These are phyloP conservation scores for Rhinichthys osculus DNA, from an alignment of 2,797 vertebrate genomes.

Conservation along the genomic window DNA sequence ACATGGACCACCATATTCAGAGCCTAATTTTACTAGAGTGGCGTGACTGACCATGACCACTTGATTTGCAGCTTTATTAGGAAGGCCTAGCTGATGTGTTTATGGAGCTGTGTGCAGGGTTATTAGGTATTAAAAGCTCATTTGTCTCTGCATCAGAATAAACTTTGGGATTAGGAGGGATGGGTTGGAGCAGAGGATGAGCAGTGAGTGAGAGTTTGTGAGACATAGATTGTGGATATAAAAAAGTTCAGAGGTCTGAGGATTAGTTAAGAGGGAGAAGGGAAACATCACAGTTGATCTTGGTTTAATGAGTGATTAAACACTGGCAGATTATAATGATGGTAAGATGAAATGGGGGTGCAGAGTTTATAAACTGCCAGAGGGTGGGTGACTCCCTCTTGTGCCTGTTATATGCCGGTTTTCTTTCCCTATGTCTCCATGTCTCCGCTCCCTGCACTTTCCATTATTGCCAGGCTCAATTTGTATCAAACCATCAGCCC, in stretches of 20 bases:
- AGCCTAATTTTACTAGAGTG: conserved; percentile 41
- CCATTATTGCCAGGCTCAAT: conserved; percentile 64
- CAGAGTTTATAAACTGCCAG: conserved; percentile 18
- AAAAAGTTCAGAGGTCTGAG: conserved; percentile 41
- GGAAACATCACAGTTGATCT: conserved; percentile 65
- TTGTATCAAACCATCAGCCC: conserved; percentile 43
- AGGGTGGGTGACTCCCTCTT: conserved; percentile 20
- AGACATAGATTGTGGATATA: conserved; percentile 24
- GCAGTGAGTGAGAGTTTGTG: conserved; percentile 39
- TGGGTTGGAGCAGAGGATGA: conserved; percentile 32
- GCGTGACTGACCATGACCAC: conserved; percentile 47
- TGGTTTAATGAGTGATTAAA: conserved; percentile 66
- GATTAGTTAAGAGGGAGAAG: conserved; percentile 48
- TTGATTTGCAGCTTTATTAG: conserved; percentile 60
- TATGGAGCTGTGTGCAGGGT: conserved; percentile 38
- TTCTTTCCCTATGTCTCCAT: conserved; percentile 38
- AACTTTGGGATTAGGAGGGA: conserved; percentile 40
- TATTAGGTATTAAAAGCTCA: conserved; percentile 52
- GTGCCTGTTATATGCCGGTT: conserved; percentile 19
- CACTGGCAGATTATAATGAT: conserved; percentile 58
- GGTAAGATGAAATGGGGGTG: conserved; percentile 37
- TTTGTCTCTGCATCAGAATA: conserved; percentile 67
- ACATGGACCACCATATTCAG: conserved; percentile 38
- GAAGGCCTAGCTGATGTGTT: conserved; percentile 50
- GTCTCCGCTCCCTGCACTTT: conserved; percentile 63